These are phyloP conservation scores for Odobenus rosmarus DNA, from an alignment of 2,113 vertebrate species.

Conservation along the genomic window DNA sequence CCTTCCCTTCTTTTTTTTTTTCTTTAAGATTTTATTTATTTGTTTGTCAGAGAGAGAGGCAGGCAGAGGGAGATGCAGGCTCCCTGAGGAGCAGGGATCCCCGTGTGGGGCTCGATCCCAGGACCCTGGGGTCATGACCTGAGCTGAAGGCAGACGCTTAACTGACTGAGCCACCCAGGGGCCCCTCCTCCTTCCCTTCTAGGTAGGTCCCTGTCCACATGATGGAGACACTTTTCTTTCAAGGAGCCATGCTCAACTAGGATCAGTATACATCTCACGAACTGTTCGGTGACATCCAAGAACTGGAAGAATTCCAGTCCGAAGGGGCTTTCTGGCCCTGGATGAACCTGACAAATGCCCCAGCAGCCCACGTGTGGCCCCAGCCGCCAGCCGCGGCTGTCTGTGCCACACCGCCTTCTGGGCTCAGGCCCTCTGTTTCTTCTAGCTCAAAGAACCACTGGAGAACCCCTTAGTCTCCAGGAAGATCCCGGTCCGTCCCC, in stretches of 20 bases:
- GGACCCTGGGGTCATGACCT: too few relatives aligned
- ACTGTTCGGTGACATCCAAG: not conserved
- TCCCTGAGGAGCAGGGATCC: too few relatives aligned
- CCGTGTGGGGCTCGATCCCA: too few relatives aligned
- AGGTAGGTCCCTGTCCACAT: not conserved
- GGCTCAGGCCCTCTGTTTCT: not conserved
- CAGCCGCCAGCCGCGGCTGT: accelerated
- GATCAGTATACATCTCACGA: not conserved
- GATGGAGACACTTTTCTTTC: not conserved
- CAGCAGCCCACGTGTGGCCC: not conserved
- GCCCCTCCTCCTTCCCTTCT: not conserved
- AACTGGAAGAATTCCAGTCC: not conserved
- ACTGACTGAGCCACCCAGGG: too few relatives aligned
- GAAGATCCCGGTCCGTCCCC: not conserved
- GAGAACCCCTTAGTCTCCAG: not conserved
- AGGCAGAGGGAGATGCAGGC: too few relatives aligned
- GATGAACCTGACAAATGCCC: not conserved
- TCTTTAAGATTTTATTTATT: too few relatives aligned
- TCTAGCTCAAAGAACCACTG: not conserved
- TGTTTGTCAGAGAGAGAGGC: too few relatives aligned
- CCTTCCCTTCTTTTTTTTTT: not conserved
- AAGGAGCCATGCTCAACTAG: not conserved
- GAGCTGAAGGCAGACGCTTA: too few relatives aligned
- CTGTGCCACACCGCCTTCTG: not conserved
- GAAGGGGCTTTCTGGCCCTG: not conserved